A percentile compares a stretch with the other conserved stretches of the same genome.
Conservation (phyloP, 2,797 vertebrate species). For the Stomatorhinus walkeri region DNA sequence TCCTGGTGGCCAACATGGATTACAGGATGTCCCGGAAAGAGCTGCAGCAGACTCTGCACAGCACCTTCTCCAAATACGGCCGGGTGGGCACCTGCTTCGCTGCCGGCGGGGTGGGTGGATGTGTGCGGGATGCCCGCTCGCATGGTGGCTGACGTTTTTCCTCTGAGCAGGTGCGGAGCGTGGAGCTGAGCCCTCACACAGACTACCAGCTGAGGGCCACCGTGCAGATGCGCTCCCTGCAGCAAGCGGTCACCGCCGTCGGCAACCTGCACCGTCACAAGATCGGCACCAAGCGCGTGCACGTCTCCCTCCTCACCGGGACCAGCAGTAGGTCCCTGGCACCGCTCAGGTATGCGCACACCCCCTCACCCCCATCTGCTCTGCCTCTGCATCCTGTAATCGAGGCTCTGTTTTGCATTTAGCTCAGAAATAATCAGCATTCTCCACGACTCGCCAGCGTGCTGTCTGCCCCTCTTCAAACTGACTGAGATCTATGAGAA, state of each 20-base stretch:
- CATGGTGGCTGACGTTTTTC: not conserved
- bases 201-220: slow-evolving; percentile 91
- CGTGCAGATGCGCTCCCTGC: slow-evolving; percentile 81
- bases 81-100: slow-evolving; percentile 60
- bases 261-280: slow-evolving; percentile 83
- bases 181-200: slow-evolving; percentile 91
- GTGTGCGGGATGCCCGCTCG: not conserved
- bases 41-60: slow-evolving; percentile 76
- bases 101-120: not conserved
- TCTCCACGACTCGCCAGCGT: slow-evolving; percentile 91
- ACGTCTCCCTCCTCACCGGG: slow-evolving; percentile 83
- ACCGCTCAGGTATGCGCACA: slow-evolving; percentile 69
- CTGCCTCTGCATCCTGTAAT: not conserved
- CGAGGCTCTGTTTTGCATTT: slow-evolving; percentile 5
- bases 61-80: slow-evolving; percentile 80
- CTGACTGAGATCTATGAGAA: slow-evolving; percentile 94
- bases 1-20: slow-evolving; percentile 89
- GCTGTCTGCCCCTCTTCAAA: slow-evolving; percentile 88
- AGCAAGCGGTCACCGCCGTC: slow-evolving; percentile 84
- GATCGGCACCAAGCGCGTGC: slow-evolving; percentile 88
- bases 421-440: slow-evolving; percentile 81
- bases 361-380: not conserved
- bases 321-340: slow-evolving; percentile 74
- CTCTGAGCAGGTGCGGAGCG: slow-evolving; percentile 69
- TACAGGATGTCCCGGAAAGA: slow-evolving; percentile 93